Base-by-base conservation (phyloP, 2,113 vertebrate species). In the Pangasianodon gigas region DNA sequence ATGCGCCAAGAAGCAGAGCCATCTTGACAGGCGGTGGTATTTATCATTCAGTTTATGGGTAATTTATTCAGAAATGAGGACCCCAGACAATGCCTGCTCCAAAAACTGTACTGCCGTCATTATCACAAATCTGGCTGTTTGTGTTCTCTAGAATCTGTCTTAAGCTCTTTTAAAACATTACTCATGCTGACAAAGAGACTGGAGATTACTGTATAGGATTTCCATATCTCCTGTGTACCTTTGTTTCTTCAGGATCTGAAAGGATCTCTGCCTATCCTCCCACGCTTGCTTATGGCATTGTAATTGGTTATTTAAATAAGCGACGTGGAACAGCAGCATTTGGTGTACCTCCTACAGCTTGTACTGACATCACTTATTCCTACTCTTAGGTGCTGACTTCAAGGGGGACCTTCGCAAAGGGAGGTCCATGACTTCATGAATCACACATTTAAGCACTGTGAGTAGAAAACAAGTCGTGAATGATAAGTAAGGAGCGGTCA, bases 381-480 rank as follows among this genome's bases (percentile, higher is more conserved):
- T 51, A 6, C 26, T 7, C 21, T 80, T 58, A 52, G 77, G 77
- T 54, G 41, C 65, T 21, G 44, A 88, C 74, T 84, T 82, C 89
- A 60, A 87, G 81, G 26, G 83, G 44, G 14, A 46, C 29, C 69
- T 18, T 88, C 24, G 29, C 85, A 89, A 90, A 56, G 41, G 10
- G 32, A 75, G 60, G 24, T 21, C 32, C 14, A 24, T 67, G 24
- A 60, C 26, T 21, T 62, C 46, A 86, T 91, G 58, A 87, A 89
- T 92, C 89, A 88, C 54, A 91, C 87, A 77, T 85, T 69, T 74
- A 52, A 84, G 37, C 37, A 52, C 46, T 29, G 67, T 52, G 21
- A 77, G 37, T 41, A 9, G 84, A 90, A 90, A 75, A 87, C 26
- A 46, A 3, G 41, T 65, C 26, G 75, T 48, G 19, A 81, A 58